phyloP scores from a whole-genome alignment of 1,140 invertebrate genomes.

The Halotydeus destructor region DNA sequence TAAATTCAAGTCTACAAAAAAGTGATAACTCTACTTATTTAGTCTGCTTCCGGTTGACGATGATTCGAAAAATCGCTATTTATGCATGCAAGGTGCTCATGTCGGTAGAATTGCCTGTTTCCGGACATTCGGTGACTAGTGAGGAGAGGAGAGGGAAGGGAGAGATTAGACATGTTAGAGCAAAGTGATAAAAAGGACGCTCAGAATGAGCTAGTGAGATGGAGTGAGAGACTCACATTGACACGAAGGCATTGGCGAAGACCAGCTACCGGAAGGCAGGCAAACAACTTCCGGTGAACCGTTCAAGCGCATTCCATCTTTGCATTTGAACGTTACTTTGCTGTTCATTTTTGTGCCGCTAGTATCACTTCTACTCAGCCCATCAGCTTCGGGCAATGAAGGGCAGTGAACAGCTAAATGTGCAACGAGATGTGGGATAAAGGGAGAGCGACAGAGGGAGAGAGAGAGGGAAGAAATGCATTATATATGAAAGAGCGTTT shows the following conservation, averaged over 20 bases:
- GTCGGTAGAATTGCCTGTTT: conserved; percentile 32
- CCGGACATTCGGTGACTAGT: conserved; percentile 47
- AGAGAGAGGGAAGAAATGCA: no score
- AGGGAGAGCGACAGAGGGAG: no score
- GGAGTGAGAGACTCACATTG: conserved; percentile 38
- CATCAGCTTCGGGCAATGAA: conserved; percentile 38
- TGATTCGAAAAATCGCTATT: no score
- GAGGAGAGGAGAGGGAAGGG: not conserved
- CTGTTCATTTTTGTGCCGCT: conserved; percentile 45
- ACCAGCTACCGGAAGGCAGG: conserved; percentile 61
- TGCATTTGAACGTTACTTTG: conserved; percentile 46
- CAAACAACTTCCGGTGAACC: conserved; percentile 47
- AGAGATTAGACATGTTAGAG: not conserved
- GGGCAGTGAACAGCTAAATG: conserved; percentile 50
- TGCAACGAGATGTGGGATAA: conserved; percentile 5
- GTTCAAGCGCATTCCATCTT: conserved; percentile 56
- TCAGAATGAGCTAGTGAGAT: no score
- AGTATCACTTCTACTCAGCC: conserved; percentile 41
- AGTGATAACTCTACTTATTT: no score
- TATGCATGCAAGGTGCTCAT: conserved; percentile 5
- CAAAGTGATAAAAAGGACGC: not conserved
- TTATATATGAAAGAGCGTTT: no score
- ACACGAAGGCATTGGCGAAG: conserved; percentile 49
- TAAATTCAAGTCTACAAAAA: no score
- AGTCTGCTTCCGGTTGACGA: no score